Evolutionary conservation across 1,140 invertebrate species (phyloP), one percentile per base, ranked within the genome.

Genomic region (Lethrus apterus): DNA sequence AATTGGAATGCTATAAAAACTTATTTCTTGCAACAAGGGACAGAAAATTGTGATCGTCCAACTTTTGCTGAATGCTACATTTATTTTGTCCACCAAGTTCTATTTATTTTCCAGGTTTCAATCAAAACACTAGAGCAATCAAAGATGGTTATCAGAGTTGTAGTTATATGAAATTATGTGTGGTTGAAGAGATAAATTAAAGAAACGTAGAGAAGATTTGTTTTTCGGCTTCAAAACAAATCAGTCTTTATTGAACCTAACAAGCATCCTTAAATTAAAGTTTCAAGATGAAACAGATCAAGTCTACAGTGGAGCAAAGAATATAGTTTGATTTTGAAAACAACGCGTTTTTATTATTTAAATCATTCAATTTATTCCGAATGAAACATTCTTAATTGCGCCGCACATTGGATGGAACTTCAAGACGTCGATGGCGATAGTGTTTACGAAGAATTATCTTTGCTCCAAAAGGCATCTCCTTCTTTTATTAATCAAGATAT

Each of bases 371-470:
- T 38, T 38, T 38, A 19, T 38, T 38, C 35, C 35, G 14, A 19
- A 38, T 38, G 32, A 38, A 20, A 20, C 21, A 38, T 19, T 38
- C 10, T 38, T 38, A 38, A 38, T 38, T 38, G 20, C 20, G n/a
- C n/a, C n/a, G n/a, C n/a, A n/a, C n/a, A n/a, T n/a, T n/a, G n/a
- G n/a, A 38, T 38, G 15, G 20, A 38, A n/a, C 19, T 20, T 38
- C 35, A 38, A 38, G 35, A 38, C 19, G 19, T 19, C 20, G 35
- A 38, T 38, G 35, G 20, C 14, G 35, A 38, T 38, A n/a, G 14
- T 38, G 15, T 38, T 41, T 41, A 41, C 26, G 38, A 41, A 41
- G 38, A 41, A 41, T 18, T 41, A 41, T 41, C 10, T 41, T 41
- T 36, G 15, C 34, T 36, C 14, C 34, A 36, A n/a, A n/a, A n/a